Evolutionary conservation across 2,888 invertebrate species (phyloP).

Genomic region (Pterostichus niger): DNA sequence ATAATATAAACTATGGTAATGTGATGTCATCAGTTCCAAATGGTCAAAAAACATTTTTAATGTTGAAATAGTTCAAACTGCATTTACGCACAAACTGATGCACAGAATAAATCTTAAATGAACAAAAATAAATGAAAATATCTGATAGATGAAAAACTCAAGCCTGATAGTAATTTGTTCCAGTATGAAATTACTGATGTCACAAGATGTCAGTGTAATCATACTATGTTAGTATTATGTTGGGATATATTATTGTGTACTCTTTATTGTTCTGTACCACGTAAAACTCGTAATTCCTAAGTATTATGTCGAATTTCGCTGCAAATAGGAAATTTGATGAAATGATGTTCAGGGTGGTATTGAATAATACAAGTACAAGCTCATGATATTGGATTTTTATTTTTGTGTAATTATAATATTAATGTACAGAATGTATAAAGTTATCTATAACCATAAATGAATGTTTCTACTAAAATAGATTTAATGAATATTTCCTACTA

Average conservation of each 20-base stretch:
- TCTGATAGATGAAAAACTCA: too few species aligned
- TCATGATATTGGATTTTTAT: constrained; percentile 18
- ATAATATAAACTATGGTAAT: too few species aligned
- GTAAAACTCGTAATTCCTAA: constrained; percentile 11
- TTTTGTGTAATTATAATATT: constrained; percentile 30
- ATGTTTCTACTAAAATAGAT: constrained; percentile 52
- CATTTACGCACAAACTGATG: too few species aligned
- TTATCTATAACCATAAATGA: constrained; percentile 46
- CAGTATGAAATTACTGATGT: too few species aligned
- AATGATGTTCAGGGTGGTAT: constrained; percentile 25
- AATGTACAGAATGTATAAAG: constrained; percentile 54
- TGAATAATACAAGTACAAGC: constrained; percentile 7
- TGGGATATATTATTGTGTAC: background rate
- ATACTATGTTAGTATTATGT: background rate
- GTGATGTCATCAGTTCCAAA: too few species aligned
- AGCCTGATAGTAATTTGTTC: too few species aligned
- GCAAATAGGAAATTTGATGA: background rate
- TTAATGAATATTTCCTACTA: constrained; percentile 51
- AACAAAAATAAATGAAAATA: too few species aligned
- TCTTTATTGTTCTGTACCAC: constrained; percentile 29
- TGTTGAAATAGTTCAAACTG: too few species aligned
- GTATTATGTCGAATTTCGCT: constrained; percentile 37
- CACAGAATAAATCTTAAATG: too few species aligned
- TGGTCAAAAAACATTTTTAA: too few species aligned
- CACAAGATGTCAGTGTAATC: too few species aligned